phyloP scores from a whole-genome alignment of 2,113 vertebrate species.

The Hemicordylus capensis region DNA sequence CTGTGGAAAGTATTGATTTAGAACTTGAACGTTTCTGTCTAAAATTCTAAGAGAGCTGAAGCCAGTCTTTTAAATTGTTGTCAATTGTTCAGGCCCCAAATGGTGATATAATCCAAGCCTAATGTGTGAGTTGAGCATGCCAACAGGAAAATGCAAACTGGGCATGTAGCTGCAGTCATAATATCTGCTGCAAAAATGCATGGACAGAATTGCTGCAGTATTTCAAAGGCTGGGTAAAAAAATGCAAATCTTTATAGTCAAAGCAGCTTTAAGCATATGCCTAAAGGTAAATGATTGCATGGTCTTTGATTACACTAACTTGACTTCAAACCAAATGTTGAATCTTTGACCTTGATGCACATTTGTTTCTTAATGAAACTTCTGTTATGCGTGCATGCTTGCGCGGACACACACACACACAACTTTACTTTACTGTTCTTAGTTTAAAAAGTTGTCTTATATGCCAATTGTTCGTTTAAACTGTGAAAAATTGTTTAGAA shows the following conservation, averaged over 20 bases:
- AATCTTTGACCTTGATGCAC: not conserved
- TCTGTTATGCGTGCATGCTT: no score
- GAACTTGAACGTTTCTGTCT: not conserved
- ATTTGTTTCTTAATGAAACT: not conserved
- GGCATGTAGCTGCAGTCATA: not conserved
- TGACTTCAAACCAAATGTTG: not conserved
- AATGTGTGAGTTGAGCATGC: not conserved
- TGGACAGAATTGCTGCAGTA: not conserved
- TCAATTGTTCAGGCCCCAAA: not conserved
- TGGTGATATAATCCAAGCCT: rapidly evolving
- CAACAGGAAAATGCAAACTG: not conserved
- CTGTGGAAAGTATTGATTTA: not conserved
- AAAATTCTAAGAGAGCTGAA: not conserved
- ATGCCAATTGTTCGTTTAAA: not conserved
- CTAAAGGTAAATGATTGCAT: not conserved
- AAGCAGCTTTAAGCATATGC: constrained; percentile 4
- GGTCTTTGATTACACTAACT: not conserved
- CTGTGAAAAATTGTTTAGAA: not conserved
- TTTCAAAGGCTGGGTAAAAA: not conserved
- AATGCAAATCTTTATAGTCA: not conserved
- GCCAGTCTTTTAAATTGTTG: rapidly evolving
- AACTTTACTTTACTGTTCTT: not conserved
- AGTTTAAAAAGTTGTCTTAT: not conserved
- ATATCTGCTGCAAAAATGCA: not conserved
- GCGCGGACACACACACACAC: no score